phyloP scores from a whole-genome alignment of 1,140 invertebrate species.

The Cydia strobilella region DNA sequence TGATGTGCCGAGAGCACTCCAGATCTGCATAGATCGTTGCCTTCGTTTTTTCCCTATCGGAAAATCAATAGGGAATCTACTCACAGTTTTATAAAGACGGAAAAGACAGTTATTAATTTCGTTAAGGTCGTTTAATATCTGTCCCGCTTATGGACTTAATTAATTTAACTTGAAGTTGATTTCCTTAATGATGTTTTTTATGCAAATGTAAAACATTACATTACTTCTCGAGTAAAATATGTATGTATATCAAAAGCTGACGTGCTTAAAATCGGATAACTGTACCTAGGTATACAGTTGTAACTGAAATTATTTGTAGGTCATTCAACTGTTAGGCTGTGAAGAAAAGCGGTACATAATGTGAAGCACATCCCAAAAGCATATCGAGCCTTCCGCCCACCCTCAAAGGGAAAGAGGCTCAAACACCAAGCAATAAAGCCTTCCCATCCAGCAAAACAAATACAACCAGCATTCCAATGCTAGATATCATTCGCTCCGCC shows the following conservation, averaged over 20 bases:
- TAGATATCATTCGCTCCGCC: slow-evolving; percentile 79
- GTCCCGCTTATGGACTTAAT: slow-evolving; percentile 31
- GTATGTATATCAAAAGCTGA: background rate
- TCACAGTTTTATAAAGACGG: slow-evolving; percentile 72
- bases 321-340: slow-evolving; percentile 49
- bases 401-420: slow-evolving; percentile 76
- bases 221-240: background rate
- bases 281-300: background rate
- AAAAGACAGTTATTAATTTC: slow-evolving; percentile 68
- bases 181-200: background rate
- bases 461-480: slow-evolving; percentile 79
- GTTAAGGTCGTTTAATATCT: slow-evolving; percentile 40
- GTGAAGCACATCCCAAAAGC: slow-evolving; percentile 69
- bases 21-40: slow-evolving; percentile 80
- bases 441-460: slow-evolving; percentile 77
- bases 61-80: slow-evolving; percentile 71
- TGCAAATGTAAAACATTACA: slow-evolving; percentile 3
- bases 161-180: background rate
- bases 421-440: slow-evolving; percentile 77
- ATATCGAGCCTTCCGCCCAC: slow-evolving; percentile 66
- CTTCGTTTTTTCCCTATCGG: slow-evolving; percentile 79
- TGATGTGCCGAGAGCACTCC: slow-evolving; percentile 79
- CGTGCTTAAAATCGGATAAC: background rate
- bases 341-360: slow-evolving; percentile 66
- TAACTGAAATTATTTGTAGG: slow-evolving; percentile 37